These are phyloP conservation scores for Cloeon dipterum DNA, from an alignment of 2,888 invertebrate species.

Conservation along the genomic window DNA sequence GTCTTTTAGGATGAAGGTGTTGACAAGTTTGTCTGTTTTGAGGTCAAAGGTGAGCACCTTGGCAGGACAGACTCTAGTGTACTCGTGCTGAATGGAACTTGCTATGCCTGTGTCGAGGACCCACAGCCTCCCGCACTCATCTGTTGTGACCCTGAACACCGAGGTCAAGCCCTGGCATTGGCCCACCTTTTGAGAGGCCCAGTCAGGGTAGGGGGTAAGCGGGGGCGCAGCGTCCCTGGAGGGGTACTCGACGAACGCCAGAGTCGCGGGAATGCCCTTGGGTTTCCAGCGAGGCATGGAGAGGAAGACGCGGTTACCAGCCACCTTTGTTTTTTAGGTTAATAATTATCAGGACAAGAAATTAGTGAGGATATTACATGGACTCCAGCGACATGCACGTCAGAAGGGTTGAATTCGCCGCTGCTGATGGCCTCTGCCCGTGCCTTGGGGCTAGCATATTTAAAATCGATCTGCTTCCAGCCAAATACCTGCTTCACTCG, in stretches of 20 bases:
- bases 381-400: constrained; percentile 41
- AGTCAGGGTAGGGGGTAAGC: constrained; percentile 54
- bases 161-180: constrained; percentile 44
- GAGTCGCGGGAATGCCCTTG: constrained; percentile 42
- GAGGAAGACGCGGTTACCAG: constrained; percentile 51
- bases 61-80: constrained; percentile 20
- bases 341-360: too few species aligned
- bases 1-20: constrained; percentile 38
- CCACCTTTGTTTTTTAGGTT: constrained; percentile 40
- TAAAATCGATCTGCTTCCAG: constrained; percentile 27
- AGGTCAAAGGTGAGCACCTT: constrained; percentile 48
- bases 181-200: constrained; percentile 43
- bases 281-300: constrained; percentile 46
- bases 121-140: constrained; percentile 55
- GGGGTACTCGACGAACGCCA: constrained; percentile 30
- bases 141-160: constrained; percentile 47
- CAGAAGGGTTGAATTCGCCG: constrained; percentile 30
- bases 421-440: constrained; percentile 29
- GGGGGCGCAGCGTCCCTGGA: constrained; percentile 32
- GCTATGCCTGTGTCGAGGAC: constrained; percentile 50
- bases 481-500: background rate
- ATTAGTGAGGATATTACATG: too few species aligned
- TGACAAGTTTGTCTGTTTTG: constrained; percentile 40
- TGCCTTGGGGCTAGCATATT: constrained; percentile 26
- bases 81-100: constrained; percentile 27